A percentile compares a stretch with the other conserved stretches of the same genome.
These are phyloP conservation scores for Prionace glauca DNA, from an alignment of 2,797 vertebrate genomes.

Conservation along the genomic window DNA sequence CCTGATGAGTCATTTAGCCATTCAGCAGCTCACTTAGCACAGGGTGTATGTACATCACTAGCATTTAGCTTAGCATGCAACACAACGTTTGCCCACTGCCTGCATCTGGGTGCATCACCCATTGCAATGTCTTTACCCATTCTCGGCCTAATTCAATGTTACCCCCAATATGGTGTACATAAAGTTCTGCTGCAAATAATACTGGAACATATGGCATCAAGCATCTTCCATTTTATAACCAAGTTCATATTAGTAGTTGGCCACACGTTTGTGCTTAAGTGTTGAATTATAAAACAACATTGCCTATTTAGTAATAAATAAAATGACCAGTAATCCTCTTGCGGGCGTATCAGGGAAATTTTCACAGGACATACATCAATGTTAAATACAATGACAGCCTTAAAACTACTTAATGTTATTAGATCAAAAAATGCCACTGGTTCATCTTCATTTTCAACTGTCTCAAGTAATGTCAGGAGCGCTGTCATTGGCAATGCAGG, in stretches of 20 bases:
- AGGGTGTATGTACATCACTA: too few relatives aligned
- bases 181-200: not conserved
- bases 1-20: not conserved
- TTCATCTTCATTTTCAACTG: constrained; percentile 10
- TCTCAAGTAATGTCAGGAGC: constrained; percentile 24
- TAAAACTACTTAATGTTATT: not conserved
- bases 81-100: not conserved
- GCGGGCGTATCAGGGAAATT: not conserved
- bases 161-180: not conserved
- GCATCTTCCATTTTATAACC: not conserved
- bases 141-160: not conserved
- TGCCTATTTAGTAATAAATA: not conserved
- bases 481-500: not conserved
- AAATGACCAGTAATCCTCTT: not conserved
- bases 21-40: too few relatives aligned
- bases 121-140: not conserved
- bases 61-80: not conserved
- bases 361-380: not conserved
- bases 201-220: too few relatives aligned
- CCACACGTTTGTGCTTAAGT: not conserved
- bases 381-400: not conserved
- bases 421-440: not conserved
- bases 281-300: not conserved
- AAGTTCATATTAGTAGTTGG: not conserved
- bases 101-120: not conserved